Conservation (phyloP, 2,113 vertebrate genomes). For the Lepisosteus oculatus region DNA sequence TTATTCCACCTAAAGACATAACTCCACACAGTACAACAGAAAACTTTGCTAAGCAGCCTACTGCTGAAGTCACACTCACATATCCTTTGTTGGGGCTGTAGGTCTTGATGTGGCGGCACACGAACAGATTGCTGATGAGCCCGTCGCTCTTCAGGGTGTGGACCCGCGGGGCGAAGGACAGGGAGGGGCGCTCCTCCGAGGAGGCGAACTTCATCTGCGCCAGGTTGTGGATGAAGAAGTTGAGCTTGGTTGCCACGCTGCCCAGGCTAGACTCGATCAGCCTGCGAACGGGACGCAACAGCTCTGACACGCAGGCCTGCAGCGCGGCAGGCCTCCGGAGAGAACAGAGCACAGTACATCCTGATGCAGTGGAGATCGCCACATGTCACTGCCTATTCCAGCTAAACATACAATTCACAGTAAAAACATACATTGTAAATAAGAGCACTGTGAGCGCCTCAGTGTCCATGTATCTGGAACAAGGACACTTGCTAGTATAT, state of each 20-base stretch:
- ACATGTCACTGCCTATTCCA: too few relatives aligned
- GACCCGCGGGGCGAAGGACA: constrained; percentile 82
- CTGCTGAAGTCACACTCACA: constrained; percentile 60
- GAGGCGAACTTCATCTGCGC: constrained; percentile 94
- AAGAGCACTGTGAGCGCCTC: too few relatives aligned
- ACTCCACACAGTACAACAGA: too few relatives aligned
- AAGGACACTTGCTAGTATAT: too few relatives aligned
- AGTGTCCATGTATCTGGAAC: too few relatives aligned
- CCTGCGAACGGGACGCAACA: constrained; percentile 47
- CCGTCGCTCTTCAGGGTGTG: constrained; percentile 76
- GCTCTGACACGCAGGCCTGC: not conserved
- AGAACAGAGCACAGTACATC: too few relatives aligned
- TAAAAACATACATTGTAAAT: too few relatives aligned
- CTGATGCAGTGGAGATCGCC: too few relatives aligned
- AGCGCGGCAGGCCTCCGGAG: too few relatives aligned
- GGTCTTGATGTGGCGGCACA: constrained; percentile 79
- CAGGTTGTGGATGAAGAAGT: constrained; percentile 98
- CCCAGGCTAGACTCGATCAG: constrained; percentile 95
- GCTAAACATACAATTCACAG: too few relatives aligned
- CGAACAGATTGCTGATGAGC: constrained; percentile 75
- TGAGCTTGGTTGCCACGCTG: constrained; percentile 96
- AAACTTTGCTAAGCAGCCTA: too few relatives aligned
- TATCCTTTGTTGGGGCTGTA: constrained; percentile 82
- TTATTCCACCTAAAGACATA: too few relatives aligned
- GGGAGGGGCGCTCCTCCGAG: constrained; percentile 73